Conservation (phyloP, 2,888 invertebrate genomes). For the Xestia sexstrigata region DNA sequence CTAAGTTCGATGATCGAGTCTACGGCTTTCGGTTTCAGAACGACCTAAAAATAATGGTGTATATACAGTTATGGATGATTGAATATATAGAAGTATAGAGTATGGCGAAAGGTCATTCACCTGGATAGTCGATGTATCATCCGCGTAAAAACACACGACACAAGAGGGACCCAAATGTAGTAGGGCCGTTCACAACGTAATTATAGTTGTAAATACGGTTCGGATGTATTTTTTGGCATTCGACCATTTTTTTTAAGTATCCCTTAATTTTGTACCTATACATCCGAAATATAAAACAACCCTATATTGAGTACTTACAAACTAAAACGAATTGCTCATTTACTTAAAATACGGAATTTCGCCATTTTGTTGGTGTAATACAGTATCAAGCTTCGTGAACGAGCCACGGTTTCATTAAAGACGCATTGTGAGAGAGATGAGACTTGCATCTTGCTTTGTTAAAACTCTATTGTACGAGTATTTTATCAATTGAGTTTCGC, state of each 20-base stretch:
- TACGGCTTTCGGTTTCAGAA: too few species aligned
- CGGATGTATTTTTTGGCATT: background rate
- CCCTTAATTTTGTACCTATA: background rate
- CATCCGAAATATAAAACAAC: background rate
- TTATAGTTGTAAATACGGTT: background rate
- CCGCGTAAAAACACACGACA: background rate
- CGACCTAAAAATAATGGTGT: background rate
- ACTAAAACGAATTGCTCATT: background rate
- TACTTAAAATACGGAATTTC: background rate
- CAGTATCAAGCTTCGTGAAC: background rate
- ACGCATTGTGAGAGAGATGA: background rate
- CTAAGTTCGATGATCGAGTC: too few species aligned
- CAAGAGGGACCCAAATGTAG: background rate
- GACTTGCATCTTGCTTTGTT: background rate
- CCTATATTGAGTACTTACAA: background rate
- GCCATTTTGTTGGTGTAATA: background rate
- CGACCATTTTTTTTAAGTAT: background rate
- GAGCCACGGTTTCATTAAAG: background rate
- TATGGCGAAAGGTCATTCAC: slow-evolving; percentile 5
- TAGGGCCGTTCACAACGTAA: background rate
- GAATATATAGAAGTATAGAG: background rate
- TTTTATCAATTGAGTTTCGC: background rate
- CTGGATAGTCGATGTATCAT: background rate
- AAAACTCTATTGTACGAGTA: background rate
- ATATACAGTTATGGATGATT: too few species aligned